Evolutionary conservation across 2,113 vertebrate species (phyloP).

Genomic region (Saimiri boliviensis): DNA sequence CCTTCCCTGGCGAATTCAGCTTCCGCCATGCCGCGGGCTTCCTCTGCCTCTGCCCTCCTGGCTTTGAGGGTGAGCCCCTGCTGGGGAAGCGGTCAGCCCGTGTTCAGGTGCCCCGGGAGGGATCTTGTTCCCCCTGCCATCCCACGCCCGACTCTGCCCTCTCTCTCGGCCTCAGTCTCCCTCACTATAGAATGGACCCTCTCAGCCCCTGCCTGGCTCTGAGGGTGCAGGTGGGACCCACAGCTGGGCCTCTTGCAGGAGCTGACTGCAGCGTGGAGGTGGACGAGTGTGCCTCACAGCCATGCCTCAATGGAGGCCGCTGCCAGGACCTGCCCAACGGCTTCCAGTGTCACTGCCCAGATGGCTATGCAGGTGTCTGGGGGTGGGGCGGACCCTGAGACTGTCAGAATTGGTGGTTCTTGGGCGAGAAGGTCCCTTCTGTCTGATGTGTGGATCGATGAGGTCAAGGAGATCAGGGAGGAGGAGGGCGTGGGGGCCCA

Average conservation of each 20-base stretch:
- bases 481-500: background rate
- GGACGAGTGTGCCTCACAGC: slow-evolving; percentile 90
- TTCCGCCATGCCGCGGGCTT: slow-evolving; percentile 89
- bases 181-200: background rate
- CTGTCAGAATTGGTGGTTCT: background rate
- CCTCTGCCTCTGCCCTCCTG: slow-evolving; percentile 90
- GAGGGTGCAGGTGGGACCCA: background rate
- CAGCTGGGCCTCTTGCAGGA: slow-evolving; percentile 82
- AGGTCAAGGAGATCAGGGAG: background rate
- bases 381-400: background rate
- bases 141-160: background rate
- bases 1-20: slow-evolving; percentile 86
- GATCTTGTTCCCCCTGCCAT: background rate
- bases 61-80: slow-evolving; percentile 88
- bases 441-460: background rate
- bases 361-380: slow-evolving; percentile 91
- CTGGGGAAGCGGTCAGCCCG: background rate
- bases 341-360: slow-evolving; percentile 89
- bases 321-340: slow-evolving; percentile 90
- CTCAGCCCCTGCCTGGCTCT: background rate
- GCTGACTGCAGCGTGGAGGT: slow-evolving; percentile 90
- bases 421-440: background rate
- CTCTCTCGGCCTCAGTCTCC: background rate
- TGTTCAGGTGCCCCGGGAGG: background rate
- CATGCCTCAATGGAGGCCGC: slow-evolving; percentile 89